Evolutionary conservation across 2,797 vertebrate genomes (phyloP).

Genomic region (Myripristis jacobus): DNA sequence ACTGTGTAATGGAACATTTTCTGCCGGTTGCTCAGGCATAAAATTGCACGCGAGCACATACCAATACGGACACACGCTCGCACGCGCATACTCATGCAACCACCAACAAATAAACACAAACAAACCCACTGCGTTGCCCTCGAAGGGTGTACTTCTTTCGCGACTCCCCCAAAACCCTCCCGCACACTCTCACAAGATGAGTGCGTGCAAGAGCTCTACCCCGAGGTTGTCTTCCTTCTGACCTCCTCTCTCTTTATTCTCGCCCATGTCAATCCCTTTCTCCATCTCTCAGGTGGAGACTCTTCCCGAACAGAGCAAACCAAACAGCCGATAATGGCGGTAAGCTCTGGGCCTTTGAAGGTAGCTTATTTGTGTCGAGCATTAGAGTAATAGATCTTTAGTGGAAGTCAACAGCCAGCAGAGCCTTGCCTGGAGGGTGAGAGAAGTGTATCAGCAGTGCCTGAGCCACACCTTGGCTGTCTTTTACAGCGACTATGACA

Average conservation of each 20-base stretch:
- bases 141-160: not conserved
- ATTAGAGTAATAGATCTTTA: slow-evolving; percentile 75
- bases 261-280: slow-evolving; percentile 46
- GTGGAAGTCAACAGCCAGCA: slow-evolving; percentile 64
- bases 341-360: slow-evolving; percentile 73
- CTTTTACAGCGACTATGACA: slow-evolving; percentile 74
- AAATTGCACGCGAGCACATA: slow-evolving; percentile 41
- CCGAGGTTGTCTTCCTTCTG: slow-evolving; percentile 29
- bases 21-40: slow-evolving; percentile 24
- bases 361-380: slow-evolving; percentile 65
- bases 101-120: not conserved
- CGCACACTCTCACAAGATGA: not conserved
- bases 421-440: slow-evolving; percentile 66
- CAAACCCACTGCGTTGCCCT: too few species aligned
- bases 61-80: slow-evolving; percentile 42
- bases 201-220: slow-evolving; percentile 22
- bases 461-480: slow-evolving; percentile 73
- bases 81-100: slow-evolving; percentile 12
- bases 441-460: slow-evolving; percentile 48
- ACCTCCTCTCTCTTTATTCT: slow-evolving; percentile 44
- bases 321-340: slow-evolving; percentile 68
- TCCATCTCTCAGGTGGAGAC: slow-evolving; percentile 69
- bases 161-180: not conserved
- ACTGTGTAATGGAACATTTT: slow-evolving; percentile 18
- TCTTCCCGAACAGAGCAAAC: slow-evolving; percentile 64